A percentile compares a stretch with the other conserved stretches of the same genome.
These are phyloP conservation scores for Austrolebias charrua DNA, from an alignment of 2,797 vertebrate genomes.

Conservation along the genomic window DNA sequence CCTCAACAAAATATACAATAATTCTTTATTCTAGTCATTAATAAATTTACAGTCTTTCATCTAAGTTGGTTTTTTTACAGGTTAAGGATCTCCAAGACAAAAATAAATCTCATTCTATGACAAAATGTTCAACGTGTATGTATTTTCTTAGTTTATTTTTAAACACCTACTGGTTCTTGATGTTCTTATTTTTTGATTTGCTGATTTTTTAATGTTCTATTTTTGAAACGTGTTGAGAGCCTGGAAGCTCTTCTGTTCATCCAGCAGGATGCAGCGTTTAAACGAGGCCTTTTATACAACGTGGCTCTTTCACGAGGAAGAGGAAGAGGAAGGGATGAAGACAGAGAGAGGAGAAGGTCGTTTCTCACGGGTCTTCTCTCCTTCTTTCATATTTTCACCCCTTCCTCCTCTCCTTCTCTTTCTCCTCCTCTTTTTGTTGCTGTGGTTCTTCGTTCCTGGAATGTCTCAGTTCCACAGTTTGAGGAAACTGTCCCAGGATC, in stretches of 20 bases:
- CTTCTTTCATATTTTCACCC: constrained; percentile 13
- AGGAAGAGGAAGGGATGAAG: constrained; percentile 47
- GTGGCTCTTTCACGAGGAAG: constrained; percentile 39
- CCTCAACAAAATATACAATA: constrained; percentile 41
- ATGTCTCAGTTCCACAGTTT: constrained; percentile 93
- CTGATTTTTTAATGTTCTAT: constrained; percentile 48
- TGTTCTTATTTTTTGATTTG: constrained; percentile 36
- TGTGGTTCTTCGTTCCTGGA: neutral
- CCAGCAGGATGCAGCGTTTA: constrained; percentile 28
- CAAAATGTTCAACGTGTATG: constrained; percentile 41
- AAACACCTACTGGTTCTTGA: constrained; percentile 51
- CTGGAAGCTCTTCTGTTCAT: constrained; percentile 34
- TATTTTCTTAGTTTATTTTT: constrained; percentile 38
- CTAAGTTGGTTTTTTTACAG: constrained; percentile 58
- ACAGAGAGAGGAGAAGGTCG: constrained; percentile 19
- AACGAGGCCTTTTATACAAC: constrained; percentile 35
- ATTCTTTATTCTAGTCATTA: constrained; percentile 59
- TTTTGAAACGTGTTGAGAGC: constrained; percentile 19
- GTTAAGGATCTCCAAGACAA: constrained; percentile 45
- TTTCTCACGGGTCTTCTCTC: neutral
- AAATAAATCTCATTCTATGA: constrained; percentile 58
- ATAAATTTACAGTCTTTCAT: constrained; percentile 56
- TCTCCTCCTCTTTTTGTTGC: constrained; percentile 4
- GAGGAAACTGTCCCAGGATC: constrained; percentile 98
- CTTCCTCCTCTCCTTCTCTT: neutral